Conservation (phyloP, 2,797 vertebrate species). For the Apodemus agrarius region DNA sequence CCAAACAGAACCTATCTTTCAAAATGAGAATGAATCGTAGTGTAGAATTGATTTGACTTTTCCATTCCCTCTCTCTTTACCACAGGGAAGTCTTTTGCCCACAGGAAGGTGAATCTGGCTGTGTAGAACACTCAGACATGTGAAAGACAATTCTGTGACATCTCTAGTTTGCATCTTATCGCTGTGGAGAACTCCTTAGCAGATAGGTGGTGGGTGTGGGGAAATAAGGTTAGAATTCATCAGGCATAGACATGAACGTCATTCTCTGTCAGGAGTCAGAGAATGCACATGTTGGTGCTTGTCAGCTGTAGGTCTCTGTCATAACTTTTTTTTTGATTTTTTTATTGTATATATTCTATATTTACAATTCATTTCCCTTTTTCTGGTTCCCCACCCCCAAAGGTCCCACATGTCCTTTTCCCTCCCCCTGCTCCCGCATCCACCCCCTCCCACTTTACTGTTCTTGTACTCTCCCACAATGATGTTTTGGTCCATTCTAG, state of each 20-base stretch:
- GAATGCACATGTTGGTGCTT: slow-evolving; percentile 24
- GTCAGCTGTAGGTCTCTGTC: background rate
- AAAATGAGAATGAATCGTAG: slow-evolving; percentile 50
- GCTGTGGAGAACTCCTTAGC: slow-evolving; percentile 44
- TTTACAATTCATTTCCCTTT: no score
- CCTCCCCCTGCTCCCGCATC: no score
- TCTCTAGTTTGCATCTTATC: slow-evolving; percentile 7
- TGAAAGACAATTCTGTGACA: slow-evolving; percentile 21
- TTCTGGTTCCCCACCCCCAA: no score
- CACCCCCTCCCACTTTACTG: no score
- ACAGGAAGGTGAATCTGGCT: background rate
- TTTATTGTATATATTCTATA: no score
- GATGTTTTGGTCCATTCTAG: no score
- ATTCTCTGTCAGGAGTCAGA: slow-evolving; percentile 27
- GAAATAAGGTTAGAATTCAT: slow-evolving; percentile 13
- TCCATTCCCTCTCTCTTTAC: background rate
- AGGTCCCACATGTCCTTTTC: no score
- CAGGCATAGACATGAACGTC: slow-evolving; percentile 2
- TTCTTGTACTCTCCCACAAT: no score
- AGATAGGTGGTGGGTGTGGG: background rate
- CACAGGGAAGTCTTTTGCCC: background rate
- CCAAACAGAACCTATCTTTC: slow-evolving; percentile 56
- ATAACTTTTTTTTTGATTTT: no score
- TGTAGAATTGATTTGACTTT: slow-evolving; percentile 3
- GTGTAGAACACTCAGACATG: background rate